Evolutionary conservation across 2,888 invertebrate species (phyloP), one percentile per base, ranked within the genome.

Genomic region (Thecocarcelia acutangulata): DNA sequence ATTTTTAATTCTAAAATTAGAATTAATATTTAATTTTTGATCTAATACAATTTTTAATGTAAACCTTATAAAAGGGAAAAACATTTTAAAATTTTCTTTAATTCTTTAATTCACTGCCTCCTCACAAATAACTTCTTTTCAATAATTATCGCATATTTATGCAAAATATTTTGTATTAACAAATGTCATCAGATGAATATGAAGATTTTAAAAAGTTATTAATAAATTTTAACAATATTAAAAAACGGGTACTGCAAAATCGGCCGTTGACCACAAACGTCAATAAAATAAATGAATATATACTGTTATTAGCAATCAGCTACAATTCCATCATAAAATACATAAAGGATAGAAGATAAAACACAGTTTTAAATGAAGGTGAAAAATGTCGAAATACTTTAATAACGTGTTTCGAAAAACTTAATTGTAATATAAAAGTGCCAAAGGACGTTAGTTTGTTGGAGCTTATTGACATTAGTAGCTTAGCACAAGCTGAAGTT

Each of bases 211-310:
- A 15, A 44, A n/a, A 44, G n/a, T n/a, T 15, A n/a, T 44, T 44
- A 44, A 44, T 4, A 44, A 44, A 44, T 13, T 12, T 44, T n/a
- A 4, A 44, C n/a, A n/a, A n/a, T 12, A 44, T 44, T n/a, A 44
- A 44, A 44, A 44, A 44, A 9, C 44, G 44, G 13, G n/a, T 44
- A 44, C n/a, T 44, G 4, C 44, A 44, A n/a, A 44, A 44, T 44
- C 44, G 44, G 4, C 44, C 44, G 13, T 2, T n/a, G 4, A 44
- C 13, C n/a, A 44, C 4, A 13, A 44, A 44, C n/a, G n/a, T 44
- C n/a, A 13, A 12, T n/a, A 44, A 44, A n/a, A 44, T 44, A n/a
- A 44, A 44, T n/a, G 44, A 44, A 44, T 44, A 44, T n/a, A 44
- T 44, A 44, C n/a, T 44, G 4, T 44, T n/a, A 44, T n/a, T 44